A percentile compares a stretch with the other conserved stretches of the same genome.
These are phyloP conservation scores for Toxostoma redivivum DNA, from an alignment of 2,113 vertebrate species.

Conservation along the genomic window DNA sequence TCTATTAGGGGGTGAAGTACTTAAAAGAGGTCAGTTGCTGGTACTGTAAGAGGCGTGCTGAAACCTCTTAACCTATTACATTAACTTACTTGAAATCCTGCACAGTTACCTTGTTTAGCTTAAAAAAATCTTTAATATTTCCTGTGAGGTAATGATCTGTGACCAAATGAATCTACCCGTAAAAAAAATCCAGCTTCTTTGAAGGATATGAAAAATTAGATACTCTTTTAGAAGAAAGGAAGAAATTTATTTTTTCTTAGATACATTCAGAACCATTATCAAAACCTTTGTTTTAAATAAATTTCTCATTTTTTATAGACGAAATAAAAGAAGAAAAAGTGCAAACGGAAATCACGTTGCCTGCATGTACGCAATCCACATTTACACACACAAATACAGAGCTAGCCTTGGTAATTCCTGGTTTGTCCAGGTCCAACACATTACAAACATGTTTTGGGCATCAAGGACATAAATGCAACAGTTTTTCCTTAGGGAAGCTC, in stretches of 20 bases:
- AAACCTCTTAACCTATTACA: slow-evolving; percentile 29
- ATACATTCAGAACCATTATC: neutral
- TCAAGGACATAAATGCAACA: slow-evolving; percentile 40
- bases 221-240: neutral
- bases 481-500: slow-evolving; percentile 13
- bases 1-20: slow-evolving; percentile 47
- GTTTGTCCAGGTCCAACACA: neutral
- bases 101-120: slow-evolving; percentile 79
- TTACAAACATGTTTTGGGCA: slow-evolving; percentile 18
- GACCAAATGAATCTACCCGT: slow-evolving; percentile 72
- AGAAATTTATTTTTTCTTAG: neutral
- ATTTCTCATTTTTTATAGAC: neutral
- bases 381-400: neutral
- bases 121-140: slow-evolving; percentile 79
- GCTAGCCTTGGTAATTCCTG: neutral
- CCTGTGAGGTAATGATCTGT: slow-evolving; percentile 56
- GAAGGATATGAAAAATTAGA: slow-evolving; percentile 69
- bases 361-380: neutral
- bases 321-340: neutral
- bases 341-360: slow-evolving; percentile 29
- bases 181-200: slow-evolving; percentile 75
- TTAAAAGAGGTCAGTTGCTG: slow-evolving; percentile 68
- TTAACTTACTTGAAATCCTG: slow-evolving; percentile 64
- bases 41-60: slow-evolving; percentile 23
- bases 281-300: neutral